Evolutionary conservation across 2,888 invertebrate species (phyloP).

Genomic region (Lepidocyrtoides sp.): DNA sequence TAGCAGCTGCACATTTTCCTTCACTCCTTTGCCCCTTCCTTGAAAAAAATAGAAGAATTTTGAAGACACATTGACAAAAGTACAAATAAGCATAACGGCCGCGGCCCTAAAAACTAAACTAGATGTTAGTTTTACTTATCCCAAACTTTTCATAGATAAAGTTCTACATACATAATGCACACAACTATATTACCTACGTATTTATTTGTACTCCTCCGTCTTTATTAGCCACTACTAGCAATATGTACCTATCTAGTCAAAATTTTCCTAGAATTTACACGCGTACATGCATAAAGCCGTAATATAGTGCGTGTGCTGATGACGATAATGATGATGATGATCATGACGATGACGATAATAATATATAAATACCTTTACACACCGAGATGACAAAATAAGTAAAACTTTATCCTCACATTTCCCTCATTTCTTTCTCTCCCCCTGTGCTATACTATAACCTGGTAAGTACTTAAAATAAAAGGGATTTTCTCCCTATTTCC

Average conservation of each 20-base stretch:
- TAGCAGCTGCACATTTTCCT: slow-evolving; percentile 71
- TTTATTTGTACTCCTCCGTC: not conserved
- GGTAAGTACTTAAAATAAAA: slow-evolving; percentile 66
- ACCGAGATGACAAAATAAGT: not conserved
- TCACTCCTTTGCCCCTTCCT: not conserved
- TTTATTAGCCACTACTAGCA: too few species aligned
- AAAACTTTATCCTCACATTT: slow-evolving; percentile 8
- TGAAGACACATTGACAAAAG: not conserved
- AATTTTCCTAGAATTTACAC: too few species aligned
- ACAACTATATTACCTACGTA: too few species aligned
- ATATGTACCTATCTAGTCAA: too few species aligned
- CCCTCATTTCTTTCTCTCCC: not conserved
- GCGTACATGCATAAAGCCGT: too few species aligned
- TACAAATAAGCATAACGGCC: slow-evolving; percentile 4
- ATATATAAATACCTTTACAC: not conserved
- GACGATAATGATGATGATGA: slow-evolving; percentile 8
- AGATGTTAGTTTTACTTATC: too few species aligned
- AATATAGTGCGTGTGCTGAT: not conserved
- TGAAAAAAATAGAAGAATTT: not conserved
- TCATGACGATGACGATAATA: slow-evolving; percentile 18
- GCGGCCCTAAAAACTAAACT: not conserved
- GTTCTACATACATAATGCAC: not conserved
- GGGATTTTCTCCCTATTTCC: slow-evolving; percentile 65
- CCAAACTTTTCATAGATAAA: not conserved
- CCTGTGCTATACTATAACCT: not conserved